Base-by-base conservation (phyloP, 2,888 invertebrate species). In the Cerastis rubricosa region DNA sequence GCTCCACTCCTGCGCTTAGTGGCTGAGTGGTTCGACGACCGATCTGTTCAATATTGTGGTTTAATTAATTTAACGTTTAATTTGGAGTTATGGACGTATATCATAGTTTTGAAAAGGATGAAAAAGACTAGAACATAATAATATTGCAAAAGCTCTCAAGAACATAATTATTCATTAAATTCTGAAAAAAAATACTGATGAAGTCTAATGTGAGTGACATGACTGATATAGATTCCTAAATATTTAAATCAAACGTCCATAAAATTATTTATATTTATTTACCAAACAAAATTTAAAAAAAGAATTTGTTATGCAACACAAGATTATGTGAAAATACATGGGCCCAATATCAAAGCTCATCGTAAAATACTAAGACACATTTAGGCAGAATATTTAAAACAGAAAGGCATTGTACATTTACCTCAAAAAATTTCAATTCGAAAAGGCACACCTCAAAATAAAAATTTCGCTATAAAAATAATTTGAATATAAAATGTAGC, bases 21-120 rank as follows among this genome's bases (percentile, higher is more conserved):
- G 87, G 94, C 94, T 94, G 84, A 91, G 89, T 92, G 87, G 94
- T 94, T 94, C 95, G 94, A 91, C 93, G 93, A 94, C 94, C 94
- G 91, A 92, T 88, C 87, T 88, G 87, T 90, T 90, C 81, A 83
- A 85, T 85, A 84, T 79, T 81, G 47, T 75, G 78, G 29, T 73
- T 81, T 69, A 79, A 77, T 80, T 83, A 71, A 81, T 80, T 70
- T 74, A 80, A 74, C 69, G 9, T 61, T 75, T 69, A 63, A 66
- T 45, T 49, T 25, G 1, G 9, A 47, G 35, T n/a, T 54, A 0
- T 0, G 12, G 14, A 22, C 12, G 3, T 19, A 51, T n/a, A 54
- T 70, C 9, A 64, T 22, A 54, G 40, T n/a, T 45, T 40, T 17
- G 8, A 51, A 45, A 22, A 22, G 2, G 12, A 68, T 22, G 7